These are phyloP conservation scores for Xyrauchen texanus DNA, from an alignment of 2,113 vertebrate genomes.

Conservation along the genomic window DNA sequence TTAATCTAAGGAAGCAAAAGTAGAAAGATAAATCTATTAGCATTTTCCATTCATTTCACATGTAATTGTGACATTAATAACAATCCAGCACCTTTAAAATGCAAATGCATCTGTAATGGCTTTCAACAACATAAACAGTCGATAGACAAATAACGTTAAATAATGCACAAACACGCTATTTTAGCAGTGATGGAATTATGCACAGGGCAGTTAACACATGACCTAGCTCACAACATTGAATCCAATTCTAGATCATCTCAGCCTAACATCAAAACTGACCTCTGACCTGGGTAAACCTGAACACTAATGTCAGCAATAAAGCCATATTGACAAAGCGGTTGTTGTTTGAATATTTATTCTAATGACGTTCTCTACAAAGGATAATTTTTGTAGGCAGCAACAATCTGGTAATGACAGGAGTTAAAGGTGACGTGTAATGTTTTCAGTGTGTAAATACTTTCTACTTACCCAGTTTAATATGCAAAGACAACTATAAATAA, in stretches of 20 bases:
- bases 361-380: constrained; percentile 11
- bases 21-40: constrained; percentile 50
- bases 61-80: constrained; percentile 57
- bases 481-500: too few species aligned
- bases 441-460: too few species aligned
- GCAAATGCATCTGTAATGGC: constrained; percentile 43
- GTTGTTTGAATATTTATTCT: constrained; percentile 42
- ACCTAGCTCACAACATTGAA: constrained; percentile 27
- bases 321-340: constrained; percentile 13
- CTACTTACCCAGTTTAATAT: too few species aligned
- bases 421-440: too few species aligned
- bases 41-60: constrained; percentile 45
- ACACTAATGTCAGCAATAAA: constrained; percentile 40
- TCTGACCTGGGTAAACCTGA: constrained; percentile 32
- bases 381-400: constrained; percentile 15
- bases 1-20: constrained; percentile 44
- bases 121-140: constrained; percentile 47
- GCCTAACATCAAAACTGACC: constrained; percentile 32
- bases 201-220: constrained; percentile 42
- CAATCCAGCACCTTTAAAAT: constrained; percentile 24
- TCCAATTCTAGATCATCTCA: constrained; percentile 9
- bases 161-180: constrained; percentile 44
- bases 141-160: constrained; percentile 58
- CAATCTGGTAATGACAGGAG: constrained; percentile 13
- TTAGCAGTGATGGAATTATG: constrained; percentile 40